Percentiles rank a stretch among this genome's conserved stretches.
Conservation (phyloP, 2,888 invertebrate genomes). For the Fragum fragum region DNA sequence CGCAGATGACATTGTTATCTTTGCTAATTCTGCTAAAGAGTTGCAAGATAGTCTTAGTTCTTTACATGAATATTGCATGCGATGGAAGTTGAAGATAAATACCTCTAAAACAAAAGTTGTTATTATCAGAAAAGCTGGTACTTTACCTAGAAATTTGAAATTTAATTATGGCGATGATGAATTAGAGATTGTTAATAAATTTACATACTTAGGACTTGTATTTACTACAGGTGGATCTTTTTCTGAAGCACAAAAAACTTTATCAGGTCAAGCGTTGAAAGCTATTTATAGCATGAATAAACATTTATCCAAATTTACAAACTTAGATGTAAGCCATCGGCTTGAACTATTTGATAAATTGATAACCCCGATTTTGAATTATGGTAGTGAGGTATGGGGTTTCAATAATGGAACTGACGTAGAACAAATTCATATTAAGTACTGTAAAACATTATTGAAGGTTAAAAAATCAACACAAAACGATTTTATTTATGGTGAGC, state of each 20-base stretch:
- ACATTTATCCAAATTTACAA: not conserved
- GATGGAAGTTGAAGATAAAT: too few species aligned
- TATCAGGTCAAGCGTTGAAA: slow-evolving; percentile 4
- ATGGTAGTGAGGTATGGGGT: not conserved
- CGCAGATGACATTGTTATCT: not conserved
- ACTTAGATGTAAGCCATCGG: not conserved
- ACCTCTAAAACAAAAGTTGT: too few species aligned
- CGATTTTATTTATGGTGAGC: not conserved
- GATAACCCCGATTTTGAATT: not conserved
- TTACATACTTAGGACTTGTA: not conserved
- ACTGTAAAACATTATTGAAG: not conserved
- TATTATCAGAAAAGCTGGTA: not conserved
- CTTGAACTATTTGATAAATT: not conserved
- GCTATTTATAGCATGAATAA: too few species aligned
- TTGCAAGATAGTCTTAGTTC: too few species aligned
- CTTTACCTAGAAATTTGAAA: not conserved
- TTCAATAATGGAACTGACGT: not conserved
- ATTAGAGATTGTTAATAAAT: not conserved
- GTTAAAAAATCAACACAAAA: not conserved
- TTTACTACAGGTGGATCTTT: slow-evolving; percentile 11
- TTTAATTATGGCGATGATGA: not conserved
- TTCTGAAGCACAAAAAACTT: slow-evolving; percentile 6
- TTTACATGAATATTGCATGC: too few species aligned
- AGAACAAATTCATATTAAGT: not conserved
- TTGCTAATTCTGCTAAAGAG: not conserved